Conservation (phyloP, 2,888 invertebrate species). For the Parnassius smintheus region DNA sequence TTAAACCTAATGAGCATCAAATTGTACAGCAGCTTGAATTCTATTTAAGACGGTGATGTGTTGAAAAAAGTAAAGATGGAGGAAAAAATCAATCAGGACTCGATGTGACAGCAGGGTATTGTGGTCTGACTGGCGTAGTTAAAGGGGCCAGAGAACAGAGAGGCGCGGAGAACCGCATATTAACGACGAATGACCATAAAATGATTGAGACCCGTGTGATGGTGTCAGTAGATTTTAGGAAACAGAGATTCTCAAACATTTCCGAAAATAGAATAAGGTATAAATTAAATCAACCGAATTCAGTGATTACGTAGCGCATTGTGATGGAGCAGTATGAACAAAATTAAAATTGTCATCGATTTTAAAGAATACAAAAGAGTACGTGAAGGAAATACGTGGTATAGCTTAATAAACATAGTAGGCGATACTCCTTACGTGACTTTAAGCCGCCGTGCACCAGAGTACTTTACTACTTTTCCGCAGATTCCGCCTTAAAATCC, state of each 20-base stretch:
- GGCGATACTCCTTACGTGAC: background rate
- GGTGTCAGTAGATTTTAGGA: conserved; percentile 31
- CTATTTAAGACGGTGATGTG: conserved; percentile 59
- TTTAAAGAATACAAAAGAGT: no score
- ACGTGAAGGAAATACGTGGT: no score
- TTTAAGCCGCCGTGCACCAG: no score
- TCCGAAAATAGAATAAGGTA: background rate
- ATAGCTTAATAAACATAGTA: no score
- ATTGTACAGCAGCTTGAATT: conserved; percentile 50
- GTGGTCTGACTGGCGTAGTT: conserved; percentile 67
- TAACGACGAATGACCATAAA: conserved; percentile 66
- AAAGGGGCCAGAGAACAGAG: conserved; percentile 65
- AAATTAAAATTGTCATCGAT: no score
- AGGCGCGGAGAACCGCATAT: conserved; percentile 63
- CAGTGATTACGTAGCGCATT: no score
- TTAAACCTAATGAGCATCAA: conserved; percentile 32
- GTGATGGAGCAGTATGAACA: no score
- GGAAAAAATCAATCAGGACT: conserved; percentile 78
- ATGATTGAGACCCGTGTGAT: conserved; percentile 42
- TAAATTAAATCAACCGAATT: background rate
- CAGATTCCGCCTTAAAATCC: no score
- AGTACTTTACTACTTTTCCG: no score
- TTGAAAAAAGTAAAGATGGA: conserved; percentile 48
- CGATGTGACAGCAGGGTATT: conserved; percentile 69
- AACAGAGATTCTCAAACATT: conserved; percentile 50